Evolutionary conservation across 2,888 invertebrate species (phyloP).

Genomic region (Ryuthela nishihirai): DNA sequence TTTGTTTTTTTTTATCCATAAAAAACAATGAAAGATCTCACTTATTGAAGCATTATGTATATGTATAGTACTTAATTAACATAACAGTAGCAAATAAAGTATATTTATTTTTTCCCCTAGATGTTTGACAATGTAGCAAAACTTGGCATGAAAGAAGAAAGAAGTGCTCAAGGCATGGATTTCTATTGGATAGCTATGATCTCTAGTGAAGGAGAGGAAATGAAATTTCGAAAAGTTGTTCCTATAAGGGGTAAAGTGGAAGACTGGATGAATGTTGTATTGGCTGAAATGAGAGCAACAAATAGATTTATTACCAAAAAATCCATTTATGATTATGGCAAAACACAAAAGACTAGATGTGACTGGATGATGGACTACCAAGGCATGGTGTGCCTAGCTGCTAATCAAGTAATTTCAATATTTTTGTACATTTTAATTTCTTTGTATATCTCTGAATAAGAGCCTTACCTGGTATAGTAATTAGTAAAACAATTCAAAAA

Average conservation of each 20-base stretch:
- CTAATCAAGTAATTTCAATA: conserved; percentile 63
- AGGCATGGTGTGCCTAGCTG: conserved; percentile 79
- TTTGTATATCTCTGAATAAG: not conserved
- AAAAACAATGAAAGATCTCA: too few species aligned
- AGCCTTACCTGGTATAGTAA: not conserved
- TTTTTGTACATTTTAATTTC: not conserved
- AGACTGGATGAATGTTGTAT: conserved; percentile 85
- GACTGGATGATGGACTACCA: conserved; percentile 87
- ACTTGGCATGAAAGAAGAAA: conserved; percentile 65
- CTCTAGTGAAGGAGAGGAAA: conserved; percentile 78
- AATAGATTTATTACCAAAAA: conserved; percentile 81
- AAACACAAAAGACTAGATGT: conserved; percentile 63
- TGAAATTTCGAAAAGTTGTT: conserved; percentile 72
- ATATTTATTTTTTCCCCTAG: too few species aligned
- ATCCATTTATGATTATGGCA: conserved; percentile 80
- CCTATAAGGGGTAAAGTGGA: conserved; percentile 77
- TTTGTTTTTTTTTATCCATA: too few species aligned
- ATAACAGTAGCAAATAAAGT: too few species aligned
- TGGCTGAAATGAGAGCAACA: conserved; percentile 76
- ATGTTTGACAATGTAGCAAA: conserved; percentile 89
- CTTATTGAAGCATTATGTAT: too few species aligned
- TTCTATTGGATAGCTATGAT: conserved; percentile 83
- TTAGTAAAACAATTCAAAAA: not conserved
- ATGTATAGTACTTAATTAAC: too few species aligned
- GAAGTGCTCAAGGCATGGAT: too few species aligned